These are phyloP conservation scores for Caradrina clavipalpis DNA, from an alignment of 2,888 invertebrate species.

Conservation along the genomic window DNA sequence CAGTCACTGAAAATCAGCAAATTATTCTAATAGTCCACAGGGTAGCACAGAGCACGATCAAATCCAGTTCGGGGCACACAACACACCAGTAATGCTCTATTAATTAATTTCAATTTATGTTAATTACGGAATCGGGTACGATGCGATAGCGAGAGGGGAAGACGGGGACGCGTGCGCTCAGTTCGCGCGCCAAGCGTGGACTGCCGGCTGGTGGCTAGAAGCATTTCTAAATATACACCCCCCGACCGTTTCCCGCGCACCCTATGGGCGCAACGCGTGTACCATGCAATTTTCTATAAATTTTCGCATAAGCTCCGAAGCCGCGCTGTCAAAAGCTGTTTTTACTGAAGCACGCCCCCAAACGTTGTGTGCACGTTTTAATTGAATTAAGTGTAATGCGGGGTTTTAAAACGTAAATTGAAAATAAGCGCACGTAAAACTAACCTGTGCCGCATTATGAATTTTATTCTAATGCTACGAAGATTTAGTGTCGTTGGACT, in stretches of 20 bases:
- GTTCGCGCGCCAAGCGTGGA: conserved; percentile 81
- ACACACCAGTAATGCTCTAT: conserved; percentile 75
- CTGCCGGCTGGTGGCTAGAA: conserved; percentile 80
- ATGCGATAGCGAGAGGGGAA: conserved; percentile 68
- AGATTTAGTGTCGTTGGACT: conserved; percentile 12
- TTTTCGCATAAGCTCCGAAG: conserved; percentile 89
- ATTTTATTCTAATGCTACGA: conserved; percentile 4
- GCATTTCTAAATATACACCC: conserved; percentile 90
- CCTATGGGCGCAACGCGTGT: conserved; percentile 84
- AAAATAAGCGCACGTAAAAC: conserved; percentile 36
- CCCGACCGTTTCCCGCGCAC: conserved; percentile 83
- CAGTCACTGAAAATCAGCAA: conserved; percentile 62
- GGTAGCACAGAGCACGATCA: conserved; percentile 76
- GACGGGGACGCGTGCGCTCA: conserved; percentile 77
- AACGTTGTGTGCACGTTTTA: conserved; percentile 77
- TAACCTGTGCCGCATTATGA: conserved; percentile 7
- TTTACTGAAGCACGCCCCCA: conserved; percentile 79
- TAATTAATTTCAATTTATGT: conserved; percentile 82
- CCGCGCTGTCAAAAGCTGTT: conserved; percentile 89
- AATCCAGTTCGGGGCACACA: conserved; percentile 85
- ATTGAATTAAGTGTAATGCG: conserved; percentile 84
- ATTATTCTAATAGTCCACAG: conserved; percentile 68
- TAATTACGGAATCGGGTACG: conserved; percentile 82
- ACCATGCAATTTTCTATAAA: conserved; percentile 90
- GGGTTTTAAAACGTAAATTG: conserved; percentile 63